phyloP scores from a whole-genome alignment of 2,797 vertebrate genomes.

The Sebastes nivosus region DNA sequence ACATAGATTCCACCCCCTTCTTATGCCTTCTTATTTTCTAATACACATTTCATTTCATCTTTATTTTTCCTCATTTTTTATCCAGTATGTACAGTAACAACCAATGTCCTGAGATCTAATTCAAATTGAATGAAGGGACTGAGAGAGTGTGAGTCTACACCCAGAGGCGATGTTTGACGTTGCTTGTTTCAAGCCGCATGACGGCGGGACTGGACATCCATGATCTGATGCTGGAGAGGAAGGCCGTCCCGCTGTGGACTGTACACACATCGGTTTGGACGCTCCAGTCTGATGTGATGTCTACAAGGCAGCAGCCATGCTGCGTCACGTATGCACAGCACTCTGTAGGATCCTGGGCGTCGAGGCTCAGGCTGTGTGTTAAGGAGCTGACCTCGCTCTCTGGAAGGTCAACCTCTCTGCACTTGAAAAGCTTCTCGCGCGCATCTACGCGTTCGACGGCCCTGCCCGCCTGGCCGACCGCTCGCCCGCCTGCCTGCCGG shows the following conservation, averaged over 20 bases:
- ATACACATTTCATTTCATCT: not conserved
- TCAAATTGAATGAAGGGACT: slow-evolving; percentile 32
- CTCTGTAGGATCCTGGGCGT: slow-evolving; percentile 67
- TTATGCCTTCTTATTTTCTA: not conserved
- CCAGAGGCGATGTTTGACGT: slow-evolving; percentile 50
- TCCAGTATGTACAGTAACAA: not conserved
- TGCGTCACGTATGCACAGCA: slow-evolving; percentile 64
- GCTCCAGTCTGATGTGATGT: slow-evolving; percentile 64
- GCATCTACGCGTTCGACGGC: slow-evolving; percentile 66
- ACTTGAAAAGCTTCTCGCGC: slow-evolving; percentile 75
- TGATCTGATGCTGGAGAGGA: slow-evolving; percentile 63
- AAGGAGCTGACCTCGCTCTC: slow-evolving; percentile 73
- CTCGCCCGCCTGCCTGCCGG: slow-evolving; percentile 69
- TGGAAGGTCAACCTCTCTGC: slow-evolving; percentile 72
- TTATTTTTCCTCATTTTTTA: not conserved
- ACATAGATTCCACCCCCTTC: not conserved
- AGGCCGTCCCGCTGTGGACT: slow-evolving; percentile 53
- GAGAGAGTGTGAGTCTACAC: not conserved
- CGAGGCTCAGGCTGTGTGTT: slow-evolving; percentile 67
- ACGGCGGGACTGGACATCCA: slow-evolving; percentile 29
- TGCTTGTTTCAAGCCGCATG: slow-evolving; percentile 54
- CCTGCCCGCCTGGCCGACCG: slow-evolving; percentile 51
- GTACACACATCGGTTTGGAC: slow-evolving; percentile 62
- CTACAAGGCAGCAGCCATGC: slow-evolving; percentile 66
- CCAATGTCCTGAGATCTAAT: slow-evolving; percentile 23